Evolutionary conservation across 2,888 invertebrate genomes (phyloP), one percentile per base, ranked within the genome.

Genomic region (Chloroclystis v-ata): DNA sequence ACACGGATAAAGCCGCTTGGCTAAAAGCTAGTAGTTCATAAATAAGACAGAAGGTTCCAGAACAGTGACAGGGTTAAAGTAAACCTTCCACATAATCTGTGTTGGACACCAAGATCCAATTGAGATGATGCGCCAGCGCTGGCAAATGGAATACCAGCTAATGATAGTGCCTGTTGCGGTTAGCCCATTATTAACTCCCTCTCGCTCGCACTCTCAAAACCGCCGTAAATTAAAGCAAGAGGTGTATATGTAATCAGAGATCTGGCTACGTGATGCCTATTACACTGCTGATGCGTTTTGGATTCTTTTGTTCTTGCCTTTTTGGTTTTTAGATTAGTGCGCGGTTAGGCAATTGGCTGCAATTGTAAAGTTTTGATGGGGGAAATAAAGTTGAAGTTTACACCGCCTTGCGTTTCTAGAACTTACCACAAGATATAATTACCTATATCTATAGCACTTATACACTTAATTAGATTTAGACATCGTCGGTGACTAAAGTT

Each of bases 221-320:
- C 50, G 57, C 58, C 61, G 65, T 69, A 71, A 76, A 81, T 78
- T 77, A 78, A 77, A 84, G 75, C 63, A 78, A 75, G 81, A 82
- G 67, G 20, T 20, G 20, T 20, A 20, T 20, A 69, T 62, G 58
- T 67, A 73, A 81, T 77, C 76, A 70, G 69, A 70, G 75, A 78
- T 77, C 75, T 67, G 69, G 69, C 71, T 82, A 83, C 86, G 86
- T 86, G 86, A 84, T 86, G 82, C 79, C 86, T 82, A 87, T 87
- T 85, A 86, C 77, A 69, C 69, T 65, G 70, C 72, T 78, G 77
- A 79, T 80, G 77, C 74, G 73, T 78, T 75, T 81, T 75, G 76
- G 67, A 75, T 73, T 78, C 79, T 77, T 79, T 80, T 81, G 76
- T 78, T 72, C 67, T 63, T 73, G 44, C 51, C 57, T 67, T 75